Conservation (phyloP, 2,888 invertebrate species). For the Philonicus albiceps region DNA sequence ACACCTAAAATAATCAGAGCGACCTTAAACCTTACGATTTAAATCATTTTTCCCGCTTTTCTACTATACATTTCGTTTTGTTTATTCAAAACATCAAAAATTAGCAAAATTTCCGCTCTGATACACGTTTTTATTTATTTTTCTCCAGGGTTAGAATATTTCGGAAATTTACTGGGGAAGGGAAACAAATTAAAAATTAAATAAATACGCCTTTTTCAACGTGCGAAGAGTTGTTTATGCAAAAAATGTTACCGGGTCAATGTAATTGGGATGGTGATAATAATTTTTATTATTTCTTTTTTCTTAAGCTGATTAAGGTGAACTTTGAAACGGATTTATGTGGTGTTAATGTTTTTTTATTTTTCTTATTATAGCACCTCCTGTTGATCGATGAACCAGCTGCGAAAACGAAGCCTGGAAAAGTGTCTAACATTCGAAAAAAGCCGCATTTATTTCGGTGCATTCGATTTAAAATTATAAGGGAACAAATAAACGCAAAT, state of each 20-base stretch:
- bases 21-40: conserved; percentile 5
- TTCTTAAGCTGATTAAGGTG: background rate
- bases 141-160: background rate
- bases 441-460: background rate
- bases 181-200: too few species aligned
- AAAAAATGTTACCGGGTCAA: background rate
- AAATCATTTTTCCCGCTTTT: background rate
- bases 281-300: too few species aligned
- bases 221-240: background rate
- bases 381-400: background rate
- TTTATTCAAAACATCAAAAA: background rate
- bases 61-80: background rate
- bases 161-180: background rate
- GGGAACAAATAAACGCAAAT: background rate
- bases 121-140: background rate
- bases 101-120: background rate
- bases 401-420: background rate
- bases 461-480: background rate
- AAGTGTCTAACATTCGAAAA: background rate
- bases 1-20: background rate
- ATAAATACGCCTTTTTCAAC: background rate
- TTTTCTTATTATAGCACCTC: background rate
- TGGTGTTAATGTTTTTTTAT: background rate
- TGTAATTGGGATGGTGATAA: background rate
- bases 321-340: background rate